phyloP scores from a whole-genome alignment of 2,797 vertebrate species.

The Cercopithecus hamlyni region DNA sequence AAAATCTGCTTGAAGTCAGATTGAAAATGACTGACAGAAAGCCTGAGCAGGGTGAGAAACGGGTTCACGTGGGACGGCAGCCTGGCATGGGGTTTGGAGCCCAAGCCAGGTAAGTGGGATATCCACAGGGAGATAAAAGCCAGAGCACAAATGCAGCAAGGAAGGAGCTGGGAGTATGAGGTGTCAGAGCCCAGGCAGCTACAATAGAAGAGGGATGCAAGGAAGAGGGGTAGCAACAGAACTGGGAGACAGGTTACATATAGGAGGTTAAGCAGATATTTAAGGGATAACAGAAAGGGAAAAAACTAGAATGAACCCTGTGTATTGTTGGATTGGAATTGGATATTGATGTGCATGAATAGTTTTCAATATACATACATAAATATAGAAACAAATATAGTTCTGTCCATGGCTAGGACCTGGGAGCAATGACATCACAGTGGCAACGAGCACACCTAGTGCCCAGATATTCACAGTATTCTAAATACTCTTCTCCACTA shows the following conservation, averaged over 20 bases:
- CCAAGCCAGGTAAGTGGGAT: not conserved
- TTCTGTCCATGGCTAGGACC: not conserved
- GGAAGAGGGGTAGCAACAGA: not conserved
- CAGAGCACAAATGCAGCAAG: not conserved
- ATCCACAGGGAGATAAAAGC: accelerated
- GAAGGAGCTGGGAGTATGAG: not conserved
- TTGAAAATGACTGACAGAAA: not conserved
- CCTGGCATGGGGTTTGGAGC: not conserved
- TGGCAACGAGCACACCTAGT: not conserved
- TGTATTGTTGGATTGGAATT: not conserved
- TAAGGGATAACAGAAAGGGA: not conserved
- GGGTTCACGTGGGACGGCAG: not conserved
- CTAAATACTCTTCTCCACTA: not conserved
- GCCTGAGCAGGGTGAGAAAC: not conserved
- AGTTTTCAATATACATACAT: not conserved
- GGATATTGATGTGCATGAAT: not conserved
- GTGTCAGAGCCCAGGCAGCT: not conserved
- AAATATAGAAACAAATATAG: not conserved
- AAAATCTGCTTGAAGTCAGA: not conserved
- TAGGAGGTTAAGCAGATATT: not conserved
- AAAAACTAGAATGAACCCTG: not conserved
- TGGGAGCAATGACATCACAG: not conserved
- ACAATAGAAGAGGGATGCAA: not conserved
- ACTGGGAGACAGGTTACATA: not conserved
- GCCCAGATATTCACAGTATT: not conserved